Evolutionary conservation across 2,113 vertebrate species (phyloP).

Genomic region (Psilopogon haemacephalus): DNA sequence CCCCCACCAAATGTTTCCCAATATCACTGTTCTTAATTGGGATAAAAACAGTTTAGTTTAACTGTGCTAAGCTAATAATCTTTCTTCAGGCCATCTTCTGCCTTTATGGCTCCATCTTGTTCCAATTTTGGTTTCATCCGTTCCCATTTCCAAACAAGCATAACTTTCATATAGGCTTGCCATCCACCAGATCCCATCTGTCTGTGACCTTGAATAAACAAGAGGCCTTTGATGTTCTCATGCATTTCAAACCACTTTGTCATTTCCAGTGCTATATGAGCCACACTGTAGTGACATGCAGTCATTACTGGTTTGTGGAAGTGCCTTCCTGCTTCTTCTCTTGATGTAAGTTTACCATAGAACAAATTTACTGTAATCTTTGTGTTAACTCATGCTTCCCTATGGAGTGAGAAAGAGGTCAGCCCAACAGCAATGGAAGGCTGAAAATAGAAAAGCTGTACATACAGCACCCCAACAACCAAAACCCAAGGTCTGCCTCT

Average conservation of each 20-base stretch:
- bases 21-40: not conserved
- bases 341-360: constrained; percentile 50
- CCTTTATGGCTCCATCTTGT: constrained; percentile 50
- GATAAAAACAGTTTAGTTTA: not conserved
- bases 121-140: constrained; percentile 62
- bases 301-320: constrained; percentile 59
- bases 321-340: constrained; percentile 27
- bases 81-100: constrained; percentile 17
- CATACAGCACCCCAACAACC: not conserved
- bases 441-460: constrained; percentile 16
- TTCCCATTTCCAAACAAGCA: constrained; percentile 10
- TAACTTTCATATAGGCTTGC: constrained; percentile 28
- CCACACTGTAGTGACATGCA: constrained; percentile 13
- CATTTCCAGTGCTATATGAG: constrained; percentile 50
- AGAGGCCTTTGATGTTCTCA: constrained; percentile 39
- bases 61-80: constrained; percentile 17
- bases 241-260: constrained; percentile 55
- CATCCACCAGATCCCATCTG: constrained; percentile 50
- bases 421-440: not conserved
- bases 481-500: not conserved
- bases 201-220: constrained; percentile 56
- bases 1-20: not conserved
- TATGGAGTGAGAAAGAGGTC: not conserved
- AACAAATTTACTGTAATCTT: constrained; percentile 60
- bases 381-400: constrained; percentile 50